Evolutionary conservation across 2,113 vertebrate genomes (phyloP), one percentile per base, ranked within the genome.

Genomic region (Carettochelys insculpta): DNA sequence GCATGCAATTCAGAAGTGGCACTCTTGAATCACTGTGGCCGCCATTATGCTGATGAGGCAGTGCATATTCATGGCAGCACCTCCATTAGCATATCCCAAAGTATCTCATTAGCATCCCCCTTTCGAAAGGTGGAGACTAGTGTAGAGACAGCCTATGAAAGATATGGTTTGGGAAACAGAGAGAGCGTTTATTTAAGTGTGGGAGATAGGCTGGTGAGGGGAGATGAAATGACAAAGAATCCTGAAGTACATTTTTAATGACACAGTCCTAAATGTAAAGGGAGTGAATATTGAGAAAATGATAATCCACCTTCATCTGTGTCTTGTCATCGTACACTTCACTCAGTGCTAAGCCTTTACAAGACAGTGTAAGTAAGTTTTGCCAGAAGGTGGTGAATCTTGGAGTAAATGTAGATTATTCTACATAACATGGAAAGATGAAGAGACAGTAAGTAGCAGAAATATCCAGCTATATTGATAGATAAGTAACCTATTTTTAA

Each of bases 331-430:
- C 83, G 87, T 86, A 83, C 9, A 51, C 51, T 91, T 96, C 82
- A 54, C 20, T 88, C 73, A 83, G 80, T 90, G 80, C 85, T 93
- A 93, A 65, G 65, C 87, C 82, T 86, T 91, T 87, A 75, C 83
- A 92, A 78, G 90, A 81, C 85, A 94, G 90, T 91, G 76, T 91
- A 95, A 78, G 54, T 95, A 79, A 0, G 11, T 96, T 95, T 94
- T 83, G 83, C 45, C 88, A 91, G 80, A 86, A 27, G 82, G 79
- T 88, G 43, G 85, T 75, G 68, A 80, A 34, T 88, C 79, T 94
- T 58, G 83, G 94, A 94, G 84, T 95, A 95, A 92, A 82, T 97
- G 92, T 94, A 94, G 92, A 91, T 96, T 95, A 92, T 80, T 97
- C 92, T 97, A 97, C 24, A 97, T 96, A 97, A 95, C 61, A 77